phyloP scores from a whole-genome alignment of 2,797 vertebrate genomes.

The Pangasius larnaudii region DNA sequence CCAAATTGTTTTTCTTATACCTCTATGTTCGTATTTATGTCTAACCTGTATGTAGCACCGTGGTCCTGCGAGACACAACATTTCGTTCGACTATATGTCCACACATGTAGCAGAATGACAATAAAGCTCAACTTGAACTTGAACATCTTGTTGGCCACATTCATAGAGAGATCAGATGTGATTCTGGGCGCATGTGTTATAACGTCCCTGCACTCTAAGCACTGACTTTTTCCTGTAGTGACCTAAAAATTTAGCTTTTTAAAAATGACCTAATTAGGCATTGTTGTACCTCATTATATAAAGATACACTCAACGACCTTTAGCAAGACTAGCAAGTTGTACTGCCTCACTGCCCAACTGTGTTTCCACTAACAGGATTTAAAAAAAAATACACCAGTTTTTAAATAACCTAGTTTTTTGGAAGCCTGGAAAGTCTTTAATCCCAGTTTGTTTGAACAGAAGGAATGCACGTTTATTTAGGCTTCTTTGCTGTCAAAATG shows the following conservation, averaged over 20 bases:
- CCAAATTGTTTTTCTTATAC: too few species aligned
- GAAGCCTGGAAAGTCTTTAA: slow-evolving; percentile 3
- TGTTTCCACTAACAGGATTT: neutral
- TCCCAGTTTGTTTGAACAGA: slow-evolving; percentile 2
- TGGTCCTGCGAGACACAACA: too few species aligned
- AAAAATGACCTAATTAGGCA: slow-evolving; percentile 12
- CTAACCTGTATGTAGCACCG: too few species aligned
- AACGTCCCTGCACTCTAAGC: neutral
- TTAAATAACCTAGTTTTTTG: neutral
- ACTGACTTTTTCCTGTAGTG: neutral
- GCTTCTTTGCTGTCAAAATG: neutral
- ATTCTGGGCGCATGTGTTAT: neutral
- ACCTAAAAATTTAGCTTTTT: slow-evolving; percentile 12
- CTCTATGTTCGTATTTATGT: too few species aligned
- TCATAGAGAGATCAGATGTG: neutral
- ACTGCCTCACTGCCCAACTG: neutral
- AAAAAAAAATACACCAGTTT: neutral
- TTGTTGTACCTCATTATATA: slow-evolving; percentile 15
- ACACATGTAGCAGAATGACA: too few species aligned
- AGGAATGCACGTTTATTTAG: neutral
- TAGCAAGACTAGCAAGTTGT: neutral
- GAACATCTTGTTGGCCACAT: neutral
- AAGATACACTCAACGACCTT: neutral
- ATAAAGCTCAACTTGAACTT: too few species aligned
- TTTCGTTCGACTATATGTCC: too few species aligned